Percentiles rank a stretch among this genome's conserved stretches.
These are phyloP conservation scores for Blastomussa wellsi DNA, from an alignment of 92 coral and sea anemone genomes.

Conservation along the genomic window DNA sequence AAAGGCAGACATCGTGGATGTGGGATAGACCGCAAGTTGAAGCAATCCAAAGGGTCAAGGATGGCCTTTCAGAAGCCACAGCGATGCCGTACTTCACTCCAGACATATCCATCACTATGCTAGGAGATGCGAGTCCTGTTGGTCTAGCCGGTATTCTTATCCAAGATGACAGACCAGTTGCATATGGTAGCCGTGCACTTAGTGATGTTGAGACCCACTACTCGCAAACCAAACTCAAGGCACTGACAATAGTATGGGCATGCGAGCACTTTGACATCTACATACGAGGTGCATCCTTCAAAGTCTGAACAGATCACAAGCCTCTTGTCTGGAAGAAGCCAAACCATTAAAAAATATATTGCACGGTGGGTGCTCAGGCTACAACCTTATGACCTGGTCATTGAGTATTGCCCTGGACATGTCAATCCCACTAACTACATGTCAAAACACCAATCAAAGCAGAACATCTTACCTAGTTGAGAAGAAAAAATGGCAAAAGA, in stretches of 20 bases:
- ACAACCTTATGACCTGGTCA: neutral
- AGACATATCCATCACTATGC: neutral
- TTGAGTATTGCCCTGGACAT: neutral
- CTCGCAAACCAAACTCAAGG: neutral
- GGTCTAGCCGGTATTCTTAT: neutral
- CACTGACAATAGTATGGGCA: neutral
- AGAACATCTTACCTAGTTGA: too few species aligned
- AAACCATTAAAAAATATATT: neutral
- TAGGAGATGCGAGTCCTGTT: neutral
- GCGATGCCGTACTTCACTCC: constrained; percentile 32
- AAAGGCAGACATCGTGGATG: constrained; percentile 31
- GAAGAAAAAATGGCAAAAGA: too few species aligned
- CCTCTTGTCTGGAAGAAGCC: neutral
- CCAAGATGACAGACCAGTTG: neutral
- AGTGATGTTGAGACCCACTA: neutral
- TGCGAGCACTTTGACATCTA: neutral
- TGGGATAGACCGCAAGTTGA: constrained; percentile 30
- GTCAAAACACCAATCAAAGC: too few species aligned
- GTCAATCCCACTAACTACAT: too few species aligned
- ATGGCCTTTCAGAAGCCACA: constrained; percentile 7
- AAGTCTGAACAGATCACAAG: neutral
- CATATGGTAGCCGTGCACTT: neutral
- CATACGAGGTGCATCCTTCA: neutral
- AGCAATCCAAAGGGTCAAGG: constrained; percentile 15
- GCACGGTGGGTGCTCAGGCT: neutral